Percentiles rank a stretch among this genome's conserved stretches.
These are phyloP conservation scores for Zeus faber DNA, from an alignment of 2,113 vertebrate species.

Conservation along the genomic window DNA sequence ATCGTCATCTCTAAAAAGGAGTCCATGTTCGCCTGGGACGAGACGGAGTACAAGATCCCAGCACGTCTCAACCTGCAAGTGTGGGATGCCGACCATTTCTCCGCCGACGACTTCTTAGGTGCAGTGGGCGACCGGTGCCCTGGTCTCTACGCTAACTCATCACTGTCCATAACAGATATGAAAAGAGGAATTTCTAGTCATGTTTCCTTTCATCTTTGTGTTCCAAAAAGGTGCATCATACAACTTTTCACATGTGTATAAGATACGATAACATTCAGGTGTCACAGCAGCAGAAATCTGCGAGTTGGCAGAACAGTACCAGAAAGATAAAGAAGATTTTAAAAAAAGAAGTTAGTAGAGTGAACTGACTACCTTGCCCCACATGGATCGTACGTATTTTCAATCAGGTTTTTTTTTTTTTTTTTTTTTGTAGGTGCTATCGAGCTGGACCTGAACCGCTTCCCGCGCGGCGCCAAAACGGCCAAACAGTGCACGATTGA, in stretches of 20 bases:
- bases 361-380: no score
- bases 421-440: slow-evolving; percentile 81
- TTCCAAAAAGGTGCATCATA: no score
- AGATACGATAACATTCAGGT: no score
- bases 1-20: slow-evolving; percentile 98
- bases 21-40: slow-evolving; percentile 99
- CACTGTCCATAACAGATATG: neutral
- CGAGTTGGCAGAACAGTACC: no score
- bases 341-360: no score
- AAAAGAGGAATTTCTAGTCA: no score
- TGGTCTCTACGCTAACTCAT: no score
- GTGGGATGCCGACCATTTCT: slow-evolving; percentile 98
- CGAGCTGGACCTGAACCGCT: slow-evolving; percentile 93
- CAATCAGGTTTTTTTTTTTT: neutral
- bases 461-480: slow-evolving; percentile 91
- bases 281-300: no score
- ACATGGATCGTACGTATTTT: no score
- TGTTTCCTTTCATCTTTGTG: no score
- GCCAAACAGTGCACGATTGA: slow-evolving; percentile 92
- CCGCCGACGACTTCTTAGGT: slow-evolving; percentile 95
- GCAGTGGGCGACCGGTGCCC: neutral
- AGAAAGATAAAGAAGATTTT: no score
- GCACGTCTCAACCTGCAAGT: slow-evolving; percentile 95
- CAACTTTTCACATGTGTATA: no score
- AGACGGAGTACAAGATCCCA: slow-evolving; percentile 97